Conservation (phyloP, 2,797 vertebrate genomes). For the Crenuchus spilurus region DNA sequence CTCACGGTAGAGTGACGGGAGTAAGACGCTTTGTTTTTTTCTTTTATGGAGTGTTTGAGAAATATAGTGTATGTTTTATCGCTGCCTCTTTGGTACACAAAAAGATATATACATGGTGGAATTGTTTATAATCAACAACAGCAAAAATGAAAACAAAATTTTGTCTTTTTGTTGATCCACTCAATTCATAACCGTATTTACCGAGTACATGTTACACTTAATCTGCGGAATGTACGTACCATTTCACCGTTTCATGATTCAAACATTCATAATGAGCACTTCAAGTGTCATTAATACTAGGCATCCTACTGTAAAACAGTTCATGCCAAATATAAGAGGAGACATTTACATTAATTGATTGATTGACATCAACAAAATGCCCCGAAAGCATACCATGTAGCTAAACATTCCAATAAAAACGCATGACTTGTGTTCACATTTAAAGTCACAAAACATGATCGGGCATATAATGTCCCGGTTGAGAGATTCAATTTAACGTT, state of each 20-base stretch:
- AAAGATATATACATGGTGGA: slow-evolving; percentile 26
- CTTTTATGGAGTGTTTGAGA: slow-evolving; percentile 41
- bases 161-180: slow-evolving; percentile 13
- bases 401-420: slow-evolving; percentile 50
- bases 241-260: slow-evolving; percentile 10
- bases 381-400: slow-evolving; percentile 32
- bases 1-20: slow-evolving; percentile 48
- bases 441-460: slow-evolving; percentile 21
- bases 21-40: slow-evolving; percentile 45
- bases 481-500: background rate
- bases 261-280: slow-evolving; percentile 50
- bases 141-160: background rate
- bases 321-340: slow-evolving; percentile 36
- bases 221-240: background rate
- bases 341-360: slow-evolving; percentile 49
- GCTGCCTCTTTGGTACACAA: slow-evolving; percentile 54
- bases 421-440: slow-evolving; percentile 37
- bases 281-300: slow-evolving; percentile 37
- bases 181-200: background rate
- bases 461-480: background rate
- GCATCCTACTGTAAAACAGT: slow-evolving; percentile 29
- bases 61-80: slow-evolving; percentile 21
- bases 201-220: background rate
- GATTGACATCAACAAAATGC: slow-evolving; percentile 61
- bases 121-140: background rate